Evolutionary conservation across 2,888 invertebrate species (phyloP).

Genomic region (Trachelus troglodyta): DNA sequence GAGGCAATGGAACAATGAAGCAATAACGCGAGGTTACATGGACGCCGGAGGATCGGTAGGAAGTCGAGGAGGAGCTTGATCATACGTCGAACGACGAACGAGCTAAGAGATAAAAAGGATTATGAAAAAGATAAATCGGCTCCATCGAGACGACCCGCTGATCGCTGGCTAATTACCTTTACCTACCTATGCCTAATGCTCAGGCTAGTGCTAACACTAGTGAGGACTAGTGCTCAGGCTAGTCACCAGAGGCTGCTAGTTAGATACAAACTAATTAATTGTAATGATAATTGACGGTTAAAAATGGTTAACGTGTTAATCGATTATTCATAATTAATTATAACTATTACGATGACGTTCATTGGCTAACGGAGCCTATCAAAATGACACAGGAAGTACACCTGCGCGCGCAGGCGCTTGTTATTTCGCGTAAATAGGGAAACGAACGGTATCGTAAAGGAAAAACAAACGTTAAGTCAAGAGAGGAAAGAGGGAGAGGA

Average conservation of each 20-base stretch:
- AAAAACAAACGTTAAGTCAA: conserved; percentile 19
- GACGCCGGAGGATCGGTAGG: no score
- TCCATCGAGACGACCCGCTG: conserved; percentile 24
- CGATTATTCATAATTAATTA: conserved; percentile 24
- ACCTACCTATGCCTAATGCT: conserved; percentile 50
- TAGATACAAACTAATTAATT: conserved; percentile 37
- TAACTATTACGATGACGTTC: conserved; percentile 7
- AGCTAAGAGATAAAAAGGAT: not conserved
- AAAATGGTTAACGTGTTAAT: conserved; percentile 39
- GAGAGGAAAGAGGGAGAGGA: conserved; percentile 28
- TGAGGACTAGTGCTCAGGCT: conserved; percentile 55
- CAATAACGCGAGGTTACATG: no score
- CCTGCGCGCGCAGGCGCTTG: no score
- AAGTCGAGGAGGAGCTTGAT: no score
- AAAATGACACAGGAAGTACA: no score
- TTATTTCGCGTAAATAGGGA: conserved; percentile 1
- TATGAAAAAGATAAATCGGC: conserved; percentile 18
- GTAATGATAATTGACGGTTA: conserved; percentile 45
- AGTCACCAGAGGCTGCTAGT: conserved; percentile 62
- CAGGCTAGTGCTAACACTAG: conserved; percentile 60
- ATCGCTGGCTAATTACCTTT: conserved; percentile 17
- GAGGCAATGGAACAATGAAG: no score
- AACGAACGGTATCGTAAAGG: conserved; percentile 22
- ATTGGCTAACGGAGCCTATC: conserved; percentile 5
- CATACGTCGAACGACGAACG: not conserved